Base-by-base conservation (phyloP, 2,113 vertebrate genomes). In the Ctenodactylus gundi region DNA sequence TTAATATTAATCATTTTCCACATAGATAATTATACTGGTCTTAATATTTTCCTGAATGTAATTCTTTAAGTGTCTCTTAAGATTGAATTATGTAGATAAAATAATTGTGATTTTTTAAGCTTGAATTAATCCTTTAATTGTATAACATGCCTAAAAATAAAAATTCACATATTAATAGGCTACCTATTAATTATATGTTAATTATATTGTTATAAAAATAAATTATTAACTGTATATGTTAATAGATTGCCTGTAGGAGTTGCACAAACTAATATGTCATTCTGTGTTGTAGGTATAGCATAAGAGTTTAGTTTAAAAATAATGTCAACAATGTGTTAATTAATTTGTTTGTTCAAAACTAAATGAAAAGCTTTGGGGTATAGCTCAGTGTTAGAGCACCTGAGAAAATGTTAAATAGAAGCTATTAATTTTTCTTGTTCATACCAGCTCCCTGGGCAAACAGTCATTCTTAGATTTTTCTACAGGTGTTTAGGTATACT, bases 31-130 rank as follows among this genome's bases (percentile, higher is more conserved):
- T 92, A 91, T 76, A 84, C 68, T 91, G 94, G 20, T 49, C 29
- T 78, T 89, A 86, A 31, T 73, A 78, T 75, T 67, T 88, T 15
- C n/a, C 93, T 27, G 25, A 85, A 68, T 82, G 85, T 36, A 86
- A 39, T 20, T 15, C 36, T 83, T 81, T 49, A n/a, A 88, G 7
- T 76, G 53, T 57, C 7, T 85, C 15, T 93, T 80, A 31, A 36
- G 81, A 73, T 58, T 92, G 72, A 76, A 85, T 73, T 80, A 62
- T 44, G 3, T 85, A 93, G 34, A 14, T 78, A 78, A 77, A 60
- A 86, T 29, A 41, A 20, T 6, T 53, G 10, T 29, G 77, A 85
- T 94, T 91, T 76, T 90, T 75, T 60, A 41, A n/a, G n/a, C 60
- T 60, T 44, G 34, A 18, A 34, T 81, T 81, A n/a, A n/a, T 41